A percentile compares a stretch with the other conserved stretches of the same genome.
phyloP scores from a whole-genome alignment of 2,797 vertebrate species.

The Acrossocheilus fasciatus region DNA sequence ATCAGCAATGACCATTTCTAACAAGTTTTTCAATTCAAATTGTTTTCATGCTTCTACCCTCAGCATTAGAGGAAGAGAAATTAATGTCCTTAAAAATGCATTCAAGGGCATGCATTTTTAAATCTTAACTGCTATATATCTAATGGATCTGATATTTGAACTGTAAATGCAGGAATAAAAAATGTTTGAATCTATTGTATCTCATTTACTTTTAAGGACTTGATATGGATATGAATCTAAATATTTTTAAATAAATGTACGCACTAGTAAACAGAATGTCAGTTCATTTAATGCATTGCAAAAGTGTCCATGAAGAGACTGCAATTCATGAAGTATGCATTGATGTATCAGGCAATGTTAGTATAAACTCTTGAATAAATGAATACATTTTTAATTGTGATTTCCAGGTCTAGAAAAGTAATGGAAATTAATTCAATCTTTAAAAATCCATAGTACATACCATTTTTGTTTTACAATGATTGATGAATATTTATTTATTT shows the following conservation, averaged over 20 bases:
- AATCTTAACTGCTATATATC: background rate
- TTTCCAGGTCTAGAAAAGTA: background rate
- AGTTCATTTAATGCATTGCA: background rate
- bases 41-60: conserved; percentile 22
- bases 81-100: background rate
- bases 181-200: background rate
- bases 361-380: background rate
- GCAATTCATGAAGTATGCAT: background rate
- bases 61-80: background rate
- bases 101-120: background rate
- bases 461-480: too few relatives aligned
- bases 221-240: background rate
- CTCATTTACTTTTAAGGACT: background rate
- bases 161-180: background rate
- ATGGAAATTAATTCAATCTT: background rate
- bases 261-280: background rate
- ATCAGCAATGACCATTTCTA: background rate
- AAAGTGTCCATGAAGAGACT: background rate
- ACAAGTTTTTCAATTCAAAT: conserved; percentile 15
- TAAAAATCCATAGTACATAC: background rate
- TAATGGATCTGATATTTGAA: background rate
- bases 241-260: background rate
- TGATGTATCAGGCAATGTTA: background rate
- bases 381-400: background rate
- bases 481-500: too few relatives aligned